Conservation (phyloP, 2,113 vertebrate genomes). For the Carassius carassius region DNA sequence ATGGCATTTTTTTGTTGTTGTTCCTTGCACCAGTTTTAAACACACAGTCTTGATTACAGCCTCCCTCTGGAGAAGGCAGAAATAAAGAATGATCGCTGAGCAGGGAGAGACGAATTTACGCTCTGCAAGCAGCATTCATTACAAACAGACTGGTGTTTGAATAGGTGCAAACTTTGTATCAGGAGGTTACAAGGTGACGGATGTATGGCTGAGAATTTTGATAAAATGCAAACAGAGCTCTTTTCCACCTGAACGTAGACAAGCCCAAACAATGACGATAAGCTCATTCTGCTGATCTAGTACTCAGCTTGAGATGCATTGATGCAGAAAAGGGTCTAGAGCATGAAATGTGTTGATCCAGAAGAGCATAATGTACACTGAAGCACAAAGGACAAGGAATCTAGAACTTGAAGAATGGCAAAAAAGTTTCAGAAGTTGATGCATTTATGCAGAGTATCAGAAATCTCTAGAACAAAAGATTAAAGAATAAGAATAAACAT, state of each 20-base stretch:
- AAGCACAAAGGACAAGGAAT: background rate
- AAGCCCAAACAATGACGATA: background rate
- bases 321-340: background rate
- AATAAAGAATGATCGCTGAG: slow-evolving; percentile 59
- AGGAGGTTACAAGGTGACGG: background rate
- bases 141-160: slow-evolving; percentile 54
- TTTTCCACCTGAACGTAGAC: background rate
- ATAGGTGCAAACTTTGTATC: background rate
- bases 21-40: slow-evolving; percentile 5
- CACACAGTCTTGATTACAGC: slow-evolving; percentile 50
- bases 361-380: background rate
- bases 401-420: background rate
- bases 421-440: background rate
- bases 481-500: no score
- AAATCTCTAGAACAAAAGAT: no score
- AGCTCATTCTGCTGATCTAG: background rate
- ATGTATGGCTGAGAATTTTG: background rate
- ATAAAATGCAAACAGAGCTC: background rate
- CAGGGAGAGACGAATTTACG: slow-evolving; percentile 57
- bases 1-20: background rate
- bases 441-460: background rate
- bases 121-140: slow-evolving; percentile 58
- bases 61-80: slow-evolving; percentile 51
- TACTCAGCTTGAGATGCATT: background rate
- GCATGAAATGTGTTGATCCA: background rate